Percentiles rank a stretch among this genome's conserved stretches.
These are phyloP conservation scores for Peucedramus taeniatus DNA, from an alignment of 2,113 vertebrate species.

Conservation along the genomic window DNA sequence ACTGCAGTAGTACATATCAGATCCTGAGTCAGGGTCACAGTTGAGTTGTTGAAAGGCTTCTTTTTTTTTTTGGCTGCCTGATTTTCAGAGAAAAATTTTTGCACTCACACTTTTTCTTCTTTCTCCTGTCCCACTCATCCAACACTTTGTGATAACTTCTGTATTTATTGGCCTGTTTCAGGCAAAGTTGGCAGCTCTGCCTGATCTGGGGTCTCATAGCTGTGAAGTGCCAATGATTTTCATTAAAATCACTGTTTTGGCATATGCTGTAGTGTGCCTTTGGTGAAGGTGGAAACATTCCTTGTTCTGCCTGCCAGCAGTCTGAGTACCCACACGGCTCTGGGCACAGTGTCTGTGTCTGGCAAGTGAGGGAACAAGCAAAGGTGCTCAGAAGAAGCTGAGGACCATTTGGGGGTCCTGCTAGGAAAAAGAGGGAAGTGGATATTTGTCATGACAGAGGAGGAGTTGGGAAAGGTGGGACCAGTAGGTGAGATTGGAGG, in stretches of 20 bases:
- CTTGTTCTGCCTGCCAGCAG: not conserved
- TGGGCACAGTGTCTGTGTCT: not conserved
- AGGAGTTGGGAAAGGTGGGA: not conserved
- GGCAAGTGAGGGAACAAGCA: not conserved
- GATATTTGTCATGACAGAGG: not conserved
- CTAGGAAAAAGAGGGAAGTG: not conserved
- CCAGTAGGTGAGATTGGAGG: not conserved
- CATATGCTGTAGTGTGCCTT: not conserved
- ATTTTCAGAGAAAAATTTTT: not conserved
- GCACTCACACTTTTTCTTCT: not conserved
- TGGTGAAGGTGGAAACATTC: not conserved
- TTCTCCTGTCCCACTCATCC: not conserved
- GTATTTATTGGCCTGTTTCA: not conserved
- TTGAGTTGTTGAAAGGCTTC: not conserved
- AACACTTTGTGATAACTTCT: not conserved
- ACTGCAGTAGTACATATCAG: not conserved
- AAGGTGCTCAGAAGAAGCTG: not conserved
- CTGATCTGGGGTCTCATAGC: not conserved
- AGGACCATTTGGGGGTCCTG: not conserved
- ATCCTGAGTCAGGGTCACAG: not conserved
- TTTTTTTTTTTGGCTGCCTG: not conserved
- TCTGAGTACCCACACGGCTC: rapidly evolving
- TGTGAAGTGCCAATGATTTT: not conserved
- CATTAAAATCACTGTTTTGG: not conserved
- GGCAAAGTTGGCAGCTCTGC: not conserved